phyloP scores from a whole-genome alignment of 35 echinoderm and acorn worm species.

The Stichopus chloronotus region DNA sequence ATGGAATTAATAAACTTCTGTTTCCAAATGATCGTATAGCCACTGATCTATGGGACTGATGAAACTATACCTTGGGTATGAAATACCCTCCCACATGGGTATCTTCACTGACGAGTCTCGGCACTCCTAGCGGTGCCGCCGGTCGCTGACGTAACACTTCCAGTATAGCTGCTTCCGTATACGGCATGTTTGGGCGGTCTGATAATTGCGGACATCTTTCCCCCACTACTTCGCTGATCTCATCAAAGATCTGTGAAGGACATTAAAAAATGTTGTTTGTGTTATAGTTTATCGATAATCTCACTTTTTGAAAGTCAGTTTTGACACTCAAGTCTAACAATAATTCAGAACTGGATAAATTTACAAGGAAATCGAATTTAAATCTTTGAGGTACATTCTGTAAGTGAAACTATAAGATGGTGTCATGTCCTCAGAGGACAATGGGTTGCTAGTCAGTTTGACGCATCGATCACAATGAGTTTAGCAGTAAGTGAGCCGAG shows the following conservation, averaged over 20 bases:
- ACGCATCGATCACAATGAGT: too few species aligned
- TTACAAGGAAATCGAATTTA: too few species aligned
- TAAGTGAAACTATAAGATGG: too few species aligned
- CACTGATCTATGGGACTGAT: too few species aligned
- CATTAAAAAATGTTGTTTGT: background rate
- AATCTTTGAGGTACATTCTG: too few species aligned
- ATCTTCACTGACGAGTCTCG: constrained; percentile 1
- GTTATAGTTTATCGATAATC: background rate
- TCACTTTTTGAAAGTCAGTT: background rate
- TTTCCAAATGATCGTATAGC: too few species aligned
- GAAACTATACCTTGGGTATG: constrained; percentile 32
- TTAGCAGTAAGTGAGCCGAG: too few species aligned
- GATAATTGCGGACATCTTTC: constrained; percentile 51
- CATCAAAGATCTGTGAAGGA: background rate
- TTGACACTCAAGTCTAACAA: too few species aligned
- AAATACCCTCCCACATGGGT: constrained; percentile 15
- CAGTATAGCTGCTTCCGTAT: constrained; percentile 60
- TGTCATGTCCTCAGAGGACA: too few species aligned
- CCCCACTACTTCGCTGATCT: constrained; percentile 62
- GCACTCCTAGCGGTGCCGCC: constrained; percentile 55
- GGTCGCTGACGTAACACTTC: constrained; percentile 52
- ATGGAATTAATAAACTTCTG: too few species aligned
- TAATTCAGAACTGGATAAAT: too few species aligned
- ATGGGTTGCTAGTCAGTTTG: too few species aligned
- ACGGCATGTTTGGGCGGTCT: constrained; percentile 58